Percentiles rank a stretch among this genome's conserved stretches.
These are phyloP conservation scores for Ypsolopha sequella DNA, from an alignment of 2,888 invertebrate species.

Conservation along the genomic window DNA sequence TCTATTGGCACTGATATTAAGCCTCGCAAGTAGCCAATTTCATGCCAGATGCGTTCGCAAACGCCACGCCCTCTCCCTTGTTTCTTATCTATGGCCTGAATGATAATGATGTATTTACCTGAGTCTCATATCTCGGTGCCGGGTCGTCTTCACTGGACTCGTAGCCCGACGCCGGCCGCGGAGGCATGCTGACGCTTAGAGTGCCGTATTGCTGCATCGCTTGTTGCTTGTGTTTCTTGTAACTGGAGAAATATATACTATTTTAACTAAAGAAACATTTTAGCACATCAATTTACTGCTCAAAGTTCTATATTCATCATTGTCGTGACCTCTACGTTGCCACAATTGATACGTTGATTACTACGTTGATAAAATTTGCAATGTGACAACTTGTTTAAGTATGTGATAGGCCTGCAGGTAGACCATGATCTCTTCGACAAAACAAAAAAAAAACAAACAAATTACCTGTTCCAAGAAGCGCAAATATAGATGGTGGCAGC, in stretches of 20 bases:
- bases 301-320: too few relatives aligned
- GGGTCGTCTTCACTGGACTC: slow-evolving; percentile 77
- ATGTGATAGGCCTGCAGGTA: too few relatives aligned
- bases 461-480: slow-evolving; percentile 92
- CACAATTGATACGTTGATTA: too few relatives aligned
- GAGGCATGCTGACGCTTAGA: slow-evolving; percentile 50
- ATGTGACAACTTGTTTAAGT: too few relatives aligned
- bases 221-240: slow-evolving; percentile 89
- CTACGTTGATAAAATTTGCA: too few relatives aligned
- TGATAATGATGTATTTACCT: slow-evolving; percentile 47
- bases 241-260: slow-evolving; percentile 61
- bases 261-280: not conserved
- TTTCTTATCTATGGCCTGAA: too few relatives aligned
- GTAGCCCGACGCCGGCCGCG: slow-evolving; percentile 55
- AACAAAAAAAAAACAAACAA: slow-evolving; percentile 3
- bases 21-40: too few relatives aligned
- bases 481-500: slow-evolving; percentile 94
- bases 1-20: too few relatives aligned
- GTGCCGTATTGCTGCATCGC: slow-evolving; percentile 79
- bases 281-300: not conserved
- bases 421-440: too few relatives aligned
- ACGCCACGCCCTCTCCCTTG: too few relatives aligned
- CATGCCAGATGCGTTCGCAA: too few relatives aligned
- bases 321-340: too few relatives aligned
- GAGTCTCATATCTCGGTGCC: slow-evolving; percentile 94